Evolutionary conservation across 2,113 vertebrate genomes (phyloP).

Genomic region (Lampris megalopsis): DNA sequence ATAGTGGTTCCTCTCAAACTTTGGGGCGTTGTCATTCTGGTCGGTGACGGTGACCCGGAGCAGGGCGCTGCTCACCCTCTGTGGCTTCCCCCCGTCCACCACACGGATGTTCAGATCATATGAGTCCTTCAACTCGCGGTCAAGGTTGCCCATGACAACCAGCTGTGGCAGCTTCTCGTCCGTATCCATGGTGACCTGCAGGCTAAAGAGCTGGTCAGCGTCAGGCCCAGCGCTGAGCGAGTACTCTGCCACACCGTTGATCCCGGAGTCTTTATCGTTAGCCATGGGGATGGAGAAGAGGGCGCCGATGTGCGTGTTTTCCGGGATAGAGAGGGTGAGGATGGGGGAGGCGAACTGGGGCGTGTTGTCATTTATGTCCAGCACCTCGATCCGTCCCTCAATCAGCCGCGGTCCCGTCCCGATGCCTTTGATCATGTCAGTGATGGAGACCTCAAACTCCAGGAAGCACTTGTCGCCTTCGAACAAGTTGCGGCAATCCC

Average conservation of each 20-base stretch:
- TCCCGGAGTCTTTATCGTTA: slow-evolving; percentile 89
- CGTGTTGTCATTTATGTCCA: slow-evolving; percentile 98
- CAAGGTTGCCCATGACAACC: slow-evolving; percentile 94
- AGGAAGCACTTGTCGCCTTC: slow-evolving; percentile 90
- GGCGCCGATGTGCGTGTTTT: slow-evolving; percentile 91
- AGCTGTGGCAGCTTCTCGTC: slow-evolving; percentile 95
- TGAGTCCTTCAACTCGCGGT: slow-evolving; percentile 94
- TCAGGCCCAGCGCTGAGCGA: slow-evolving; percentile 87
- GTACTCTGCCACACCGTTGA: slow-evolving; percentile 92
- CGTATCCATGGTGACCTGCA: slow-evolving; percentile 92
- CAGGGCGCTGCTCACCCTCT: slow-evolving; percentile 91
- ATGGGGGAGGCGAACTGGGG: slow-evolving; percentile 95
- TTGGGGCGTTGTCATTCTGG: slow-evolving; percentile 94
- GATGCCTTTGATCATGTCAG: slow-evolving; percentile 87
- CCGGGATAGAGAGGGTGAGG: slow-evolving; percentile 92
- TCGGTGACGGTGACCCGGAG: slow-evolving; percentile 94
- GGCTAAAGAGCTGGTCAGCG: slow-evolving; percentile 90
- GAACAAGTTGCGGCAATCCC: slow-evolving; percentile 90
- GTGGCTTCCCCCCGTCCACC: slow-evolving; percentile 90
- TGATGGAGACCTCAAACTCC: slow-evolving; percentile 98
- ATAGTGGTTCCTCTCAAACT: slow-evolving; percentile 90
- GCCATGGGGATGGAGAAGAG: slow-evolving; percentile 93
- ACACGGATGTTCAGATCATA: slow-evolving; percentile 96
- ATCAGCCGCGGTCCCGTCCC: slow-evolving; percentile 89
- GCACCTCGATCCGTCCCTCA: slow-evolving; percentile 94